Base-by-base conservation (phyloP, 2,113 vertebrate species). In the Macaca fascicularis region DNA sequence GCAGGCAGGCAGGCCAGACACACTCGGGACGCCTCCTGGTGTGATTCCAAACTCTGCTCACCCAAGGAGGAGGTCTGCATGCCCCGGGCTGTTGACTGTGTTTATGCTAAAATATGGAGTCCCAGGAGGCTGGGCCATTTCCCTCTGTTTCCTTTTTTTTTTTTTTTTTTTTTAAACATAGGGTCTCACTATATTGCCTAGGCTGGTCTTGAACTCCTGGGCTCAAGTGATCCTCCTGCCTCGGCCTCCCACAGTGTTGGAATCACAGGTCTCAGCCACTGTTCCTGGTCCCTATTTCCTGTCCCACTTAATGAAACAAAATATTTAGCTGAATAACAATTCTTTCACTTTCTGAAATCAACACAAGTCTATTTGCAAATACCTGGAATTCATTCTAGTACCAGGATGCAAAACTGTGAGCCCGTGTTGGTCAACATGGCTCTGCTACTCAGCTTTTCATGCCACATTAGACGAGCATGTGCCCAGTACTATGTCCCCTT, bases 371-470 rank as follows among this genome's bases (percentile, higher is more conserved):
- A 0, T 25, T 22, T 61, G 69, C 25, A 3, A 3, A 0, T 13
- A 52, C 55, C 92, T 43, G 57, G 45, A 20, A 3, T 9, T 20
- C 17, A 8, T 27, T 20, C 52, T 19, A 5, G 8, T 10, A 23
- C 27, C 75, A 40, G 83, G 40, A 43, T 32, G 27, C 75, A 78
- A 57, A 25, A 64, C 35, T 4, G 2, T 6, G 0, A 45, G 59
- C 3, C 64, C 1, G 0, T 2, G 5, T 3, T 5, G 20, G 17
- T 9, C 5, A 5, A 27, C 17, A 2, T 6, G 5, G 74, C 16
- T 13, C 55, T 61, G 2, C 8, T 1, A 1, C 30, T 7, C 0
- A 20, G 22, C 3, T 9, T 27, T 57, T 8, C 2, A 52, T 6
- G 6, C 72, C 67, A 12, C 35, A 3, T 38, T 13, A 7, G n/a